These are phyloP conservation scores for Drosophila burlai DNA, from an alignment of 1,140 invertebrate species.

Conservation along the genomic window DNA sequence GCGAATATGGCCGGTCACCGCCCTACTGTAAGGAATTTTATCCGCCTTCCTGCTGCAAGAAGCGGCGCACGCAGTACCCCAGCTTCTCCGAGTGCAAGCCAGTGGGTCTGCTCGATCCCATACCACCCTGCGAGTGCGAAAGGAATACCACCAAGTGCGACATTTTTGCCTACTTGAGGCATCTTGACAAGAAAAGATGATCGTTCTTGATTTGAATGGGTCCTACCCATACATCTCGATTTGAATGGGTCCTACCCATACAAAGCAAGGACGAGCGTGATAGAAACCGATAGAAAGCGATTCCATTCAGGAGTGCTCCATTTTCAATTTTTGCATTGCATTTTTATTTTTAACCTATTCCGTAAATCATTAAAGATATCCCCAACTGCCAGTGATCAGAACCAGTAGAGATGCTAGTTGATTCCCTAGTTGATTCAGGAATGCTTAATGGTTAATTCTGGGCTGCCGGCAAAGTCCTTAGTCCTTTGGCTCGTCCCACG, in stretches of 20 bases:
- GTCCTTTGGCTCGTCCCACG: not conserved
- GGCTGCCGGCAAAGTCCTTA: not conserved
- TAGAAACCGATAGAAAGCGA: not conserved
- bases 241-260: too few relatives aligned
- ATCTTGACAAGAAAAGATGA: not conserved
- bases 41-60: constrained; percentile 31
- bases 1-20: not conserved
- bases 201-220: too few relatives aligned
- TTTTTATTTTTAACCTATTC: not conserved
- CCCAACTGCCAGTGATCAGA: not conserved
- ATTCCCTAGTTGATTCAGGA: not conserved
- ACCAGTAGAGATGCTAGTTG: not conserved
- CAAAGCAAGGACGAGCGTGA: not conserved
- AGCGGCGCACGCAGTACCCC: constrained; percentile 32
- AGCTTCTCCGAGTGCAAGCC: constrained; percentile 55
- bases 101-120: constrained; percentile 3
- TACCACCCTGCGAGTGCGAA: constrained; percentile 37
- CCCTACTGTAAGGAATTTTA: not conserved
- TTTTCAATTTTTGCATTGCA: not conserved
- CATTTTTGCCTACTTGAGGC: constrained; percentile 23
- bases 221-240: too few relatives aligned
- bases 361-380: not conserved
- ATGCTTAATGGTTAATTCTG: constrained; percentile 53
- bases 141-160: constrained; percentile 30
- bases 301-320: not conserved